Evolutionary conservation across 2,113 vertebrate genomes (phyloP).

Genomic region (Callionymus lyra): DNA sequence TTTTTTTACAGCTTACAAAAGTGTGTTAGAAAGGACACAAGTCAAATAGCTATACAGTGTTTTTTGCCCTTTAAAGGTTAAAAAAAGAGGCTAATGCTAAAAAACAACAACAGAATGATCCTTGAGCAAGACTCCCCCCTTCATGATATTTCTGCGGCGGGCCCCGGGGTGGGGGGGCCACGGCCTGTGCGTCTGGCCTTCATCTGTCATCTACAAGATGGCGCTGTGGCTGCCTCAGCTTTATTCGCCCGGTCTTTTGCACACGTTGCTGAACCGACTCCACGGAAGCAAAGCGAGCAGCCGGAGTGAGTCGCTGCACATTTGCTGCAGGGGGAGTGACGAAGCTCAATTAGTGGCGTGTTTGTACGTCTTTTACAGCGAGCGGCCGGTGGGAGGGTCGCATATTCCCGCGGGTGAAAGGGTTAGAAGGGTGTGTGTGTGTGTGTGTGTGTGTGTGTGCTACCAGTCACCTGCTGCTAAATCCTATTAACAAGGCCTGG

Average conservation of each 20-base stretch:
- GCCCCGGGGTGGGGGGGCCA: slow-evolving; percentile 38
- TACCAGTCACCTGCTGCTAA: slow-evolving; percentile 69
- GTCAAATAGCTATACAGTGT: too few species aligned
- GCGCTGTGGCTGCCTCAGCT: slow-evolving; percentile 33
- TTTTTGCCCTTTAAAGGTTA: too few species aligned
- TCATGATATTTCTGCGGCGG: too few species aligned
- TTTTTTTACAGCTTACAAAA: too few species aligned
- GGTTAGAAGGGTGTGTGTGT: slow-evolving; percentile 60
- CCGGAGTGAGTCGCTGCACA: slow-evolving; percentile 21
- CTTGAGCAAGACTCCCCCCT: too few species aligned
- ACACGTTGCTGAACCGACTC: slow-evolving; percentile 38
- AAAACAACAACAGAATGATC: too few species aligned
- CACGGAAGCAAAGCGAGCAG: slow-evolving; percentile 34
- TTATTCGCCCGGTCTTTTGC: slow-evolving; percentile 52
- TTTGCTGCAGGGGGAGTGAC: slow-evolving; percentile 26
- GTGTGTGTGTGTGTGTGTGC: slow-evolving; percentile 59
- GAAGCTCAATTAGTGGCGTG: slow-evolving; percentile 32
- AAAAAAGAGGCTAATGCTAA: too few species aligned
- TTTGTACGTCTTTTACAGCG: slow-evolving; percentile 26
- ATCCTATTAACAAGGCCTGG: slow-evolving; percentile 65
- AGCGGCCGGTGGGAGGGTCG: slow-evolving; percentile 53
- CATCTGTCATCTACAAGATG: slow-evolving; percentile 56
- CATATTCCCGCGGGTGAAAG: slow-evolving; percentile 57
- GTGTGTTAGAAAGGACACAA: too few species aligned
- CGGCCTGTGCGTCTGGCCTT: slow-evolving; percentile 52